Base-by-base conservation (phyloP, 2,888 invertebrate genomes). In the Pseudanteris insignis region DNA sequence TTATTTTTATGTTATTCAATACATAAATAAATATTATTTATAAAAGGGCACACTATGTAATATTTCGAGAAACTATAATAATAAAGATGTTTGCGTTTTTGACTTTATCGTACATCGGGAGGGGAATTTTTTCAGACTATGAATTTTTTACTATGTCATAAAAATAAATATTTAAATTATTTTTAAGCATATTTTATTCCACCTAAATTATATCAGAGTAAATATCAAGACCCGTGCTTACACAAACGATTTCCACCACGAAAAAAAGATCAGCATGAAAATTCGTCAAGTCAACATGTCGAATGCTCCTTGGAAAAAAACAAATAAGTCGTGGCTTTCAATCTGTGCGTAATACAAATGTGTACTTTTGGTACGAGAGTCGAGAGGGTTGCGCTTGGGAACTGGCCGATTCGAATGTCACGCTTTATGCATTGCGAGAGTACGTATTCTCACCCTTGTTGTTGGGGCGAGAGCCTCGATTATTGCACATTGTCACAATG, bases 351-450 rank as follows among this genome's bases (percentile, higher is more conserved):
- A 38, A 41, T 41, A 43, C 11, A 53, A 41, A 43, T 53, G 34
- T 41, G 25, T 30, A 50, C 44, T 40, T 55, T 60, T 53, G 51
- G 36, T 53, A 51, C 25, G 47, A 47, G 58, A 40, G 48, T 47
- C 11, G 61, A 64, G 58, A 64, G 60, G 64, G 60, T 61, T 64
- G 57, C 44, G 64, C 69, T 71, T 72, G 73, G 69, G 70, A 75
- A 74, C 71, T 70, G 73, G 71, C 67, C 70, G 69, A 67, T 69
- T 70, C 70, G 68, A 70, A 74, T 72, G 72, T 71, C 68, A 70
- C 69, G 69, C 68, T 68, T 71, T 64, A 65, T 70, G 64, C 55
- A 36, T 48, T 30, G 29, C 37, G 53, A 40, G 60, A 66, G 62
- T 48, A 71, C 66, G 53, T 67, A 67, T 70, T 73, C 72, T 71